Evolutionary conservation across 2,888 invertebrate genomes (phyloP), one percentile per base, ranked within the genome.

Genomic region (Euzophera pinguis): DNA sequence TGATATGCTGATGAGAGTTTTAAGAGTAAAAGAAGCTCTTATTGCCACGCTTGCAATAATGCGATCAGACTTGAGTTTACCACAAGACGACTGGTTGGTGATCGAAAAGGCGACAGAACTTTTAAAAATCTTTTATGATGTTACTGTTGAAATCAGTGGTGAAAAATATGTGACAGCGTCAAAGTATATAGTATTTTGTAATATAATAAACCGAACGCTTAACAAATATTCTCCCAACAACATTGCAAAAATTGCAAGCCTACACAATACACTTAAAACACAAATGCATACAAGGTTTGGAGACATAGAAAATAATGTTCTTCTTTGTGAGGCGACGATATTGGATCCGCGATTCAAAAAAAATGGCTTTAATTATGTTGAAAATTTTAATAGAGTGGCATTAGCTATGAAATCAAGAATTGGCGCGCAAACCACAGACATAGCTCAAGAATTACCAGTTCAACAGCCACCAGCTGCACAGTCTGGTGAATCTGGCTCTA

Each of bases 11-110:
- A 22, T 22, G 22, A 22, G 22, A 5, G 6, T 64, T 0, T 8
- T 59, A 6, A 45, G 9, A 45, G 13, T 61, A 1, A 69, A 65
- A 47, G 22, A 22, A 22, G 22, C 22, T 0, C 38, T 65, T 3
- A 64, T 61, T 0, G 50, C 58, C 2, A 65, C 67, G 0, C 8
- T 67, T 1, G 63, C 63, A 17, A 35, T 64, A 34, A 42, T 57
- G 49, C 52, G 59, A n/a, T 35, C 52, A 34, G 60, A 65, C 0
- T 10, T 62, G 9, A 43, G 8, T 27, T 45, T 63, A 37, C 7
- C 47, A 0, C 34, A 39, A 9, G 37, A 61, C 1, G 59, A 63
- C 7, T 64, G 65, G 64, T 3, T 0, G 1, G 8, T 60, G 0
- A 50, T 58, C 9, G 51, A 51, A 47, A 54, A 32, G 14, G 55